phyloP scores from a whole-genome alignment of 2,113 vertebrate species.

The Petrocephalus zakoni region DNA sequence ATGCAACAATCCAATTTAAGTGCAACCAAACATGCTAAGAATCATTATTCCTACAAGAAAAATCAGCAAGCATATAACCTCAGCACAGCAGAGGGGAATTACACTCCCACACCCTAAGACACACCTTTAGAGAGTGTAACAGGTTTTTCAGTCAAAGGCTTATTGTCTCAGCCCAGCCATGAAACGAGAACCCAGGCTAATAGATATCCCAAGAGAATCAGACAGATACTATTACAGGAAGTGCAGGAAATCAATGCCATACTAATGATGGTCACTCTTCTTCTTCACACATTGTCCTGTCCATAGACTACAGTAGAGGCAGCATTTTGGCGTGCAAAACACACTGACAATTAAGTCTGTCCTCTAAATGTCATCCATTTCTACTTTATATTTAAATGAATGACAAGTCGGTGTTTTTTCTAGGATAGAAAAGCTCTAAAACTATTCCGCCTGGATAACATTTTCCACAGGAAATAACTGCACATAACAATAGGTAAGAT shows the following conservation, averaged over 20 bases:
- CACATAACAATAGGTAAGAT: constrained; percentile 18
- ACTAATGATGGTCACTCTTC: background rate
- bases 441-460: background rate
- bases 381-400: background rate
- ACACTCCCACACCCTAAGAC: background rate
- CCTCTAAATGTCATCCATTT: background rate
- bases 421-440: background rate
- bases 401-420: background rate
- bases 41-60: background rate
- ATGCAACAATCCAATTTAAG: background rate
- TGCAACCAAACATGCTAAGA: background rate
- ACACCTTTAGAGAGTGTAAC: background rate
- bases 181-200: background rate
- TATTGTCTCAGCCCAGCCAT: background rate
- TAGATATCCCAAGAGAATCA: background rate
- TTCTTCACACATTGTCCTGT: background rate
- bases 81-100: background rate
- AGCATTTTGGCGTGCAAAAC: background rate
- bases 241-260: background rate
- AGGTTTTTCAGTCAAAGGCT: background rate
- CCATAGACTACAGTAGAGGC: background rate
- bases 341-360: constrained; percentile 1
- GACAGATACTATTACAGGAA: constrained; percentile 13
- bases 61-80: background rate
- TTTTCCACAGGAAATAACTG: background rate